phyloP scores from a whole-genome alignment of 2,797 vertebrate species.

The Morelia viridis region DNA sequence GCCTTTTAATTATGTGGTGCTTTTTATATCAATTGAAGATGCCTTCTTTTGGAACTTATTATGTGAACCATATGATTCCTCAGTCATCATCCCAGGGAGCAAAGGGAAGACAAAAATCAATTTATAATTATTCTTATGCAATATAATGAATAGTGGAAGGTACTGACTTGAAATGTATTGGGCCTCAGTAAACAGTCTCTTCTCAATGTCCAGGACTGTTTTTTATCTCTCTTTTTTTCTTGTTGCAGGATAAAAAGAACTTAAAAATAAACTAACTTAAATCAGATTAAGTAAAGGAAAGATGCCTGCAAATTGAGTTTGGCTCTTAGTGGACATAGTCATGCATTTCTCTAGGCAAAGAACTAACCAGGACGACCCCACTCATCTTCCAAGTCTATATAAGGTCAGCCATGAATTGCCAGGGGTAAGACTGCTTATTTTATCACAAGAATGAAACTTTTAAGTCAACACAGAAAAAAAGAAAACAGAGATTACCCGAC shows the following conservation, averaged over 20 bases:
- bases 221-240: background rate
- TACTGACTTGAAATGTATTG: background rate
- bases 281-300: background rate
- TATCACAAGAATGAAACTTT: background rate
- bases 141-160: background rate
- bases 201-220: no score
- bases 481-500: background rate
- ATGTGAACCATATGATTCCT: background rate
- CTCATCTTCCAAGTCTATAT: no score
- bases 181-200: background rate
- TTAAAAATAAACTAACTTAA: background rate
- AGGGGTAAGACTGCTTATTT: background rate
- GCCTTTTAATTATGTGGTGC: background rate
- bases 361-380: no score
- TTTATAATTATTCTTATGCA: background rate
- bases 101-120: background rate
- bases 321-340: no score
- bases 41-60: background rate
- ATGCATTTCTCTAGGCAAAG: no score
- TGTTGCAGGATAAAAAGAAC: background rate
- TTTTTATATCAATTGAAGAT: no score
- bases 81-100: background rate
- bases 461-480: background rate
- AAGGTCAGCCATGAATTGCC: no score
- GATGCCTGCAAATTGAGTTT: no score